Base-by-base conservation (phyloP, 2,113 vertebrate species). In the Lycaon pictus region DNA sequence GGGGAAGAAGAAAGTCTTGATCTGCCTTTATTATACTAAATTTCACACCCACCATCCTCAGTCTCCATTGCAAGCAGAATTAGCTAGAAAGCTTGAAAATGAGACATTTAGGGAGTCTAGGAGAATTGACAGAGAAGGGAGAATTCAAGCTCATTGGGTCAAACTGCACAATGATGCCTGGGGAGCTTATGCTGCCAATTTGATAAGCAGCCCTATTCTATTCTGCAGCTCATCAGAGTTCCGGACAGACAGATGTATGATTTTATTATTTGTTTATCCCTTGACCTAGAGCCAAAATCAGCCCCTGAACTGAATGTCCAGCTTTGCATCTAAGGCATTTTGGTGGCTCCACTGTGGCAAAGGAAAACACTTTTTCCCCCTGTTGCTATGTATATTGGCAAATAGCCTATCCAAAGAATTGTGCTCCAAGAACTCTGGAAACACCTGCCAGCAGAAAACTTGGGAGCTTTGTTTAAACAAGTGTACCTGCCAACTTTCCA, bases 381-480 rank as follows among this genome's bases (percentile, higher is more conserved):
- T 93, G 98, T 99, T 99, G 98, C 98, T 99, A 99, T 99, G 98
- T 98, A 98, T 97, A 96, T 98, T 99, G 99, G 99, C 99, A 98
- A 90, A 93, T 95, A 93, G 98, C 98, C 98, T 99, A 98, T 97
- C 97, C 98, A 97, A 98, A 98, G 98, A 98, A 98, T 98, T 98
- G 97, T 99, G 98, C 98, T 99, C 98, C 98, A 98, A 98, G 99
- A 98, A 97, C 98, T 98, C 98, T 99, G 99, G 98, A 99, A 99
- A 99, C 99, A 99, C 99, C 98, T 99, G 99, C 99, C 99, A 99
- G 98, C 97, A 99, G 98, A 98, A 98, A 99, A 97, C 98, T 99
- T 98, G 98, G 98, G 98, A 99, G 98, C 96, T 98, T 98, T 99
- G 98, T 99, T 99, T 99, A 99, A 99, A 99, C 98, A 99, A 98